Base-by-base conservation (phyloP, 2,797 vertebrate species). In the Mus spretus region DNA sequence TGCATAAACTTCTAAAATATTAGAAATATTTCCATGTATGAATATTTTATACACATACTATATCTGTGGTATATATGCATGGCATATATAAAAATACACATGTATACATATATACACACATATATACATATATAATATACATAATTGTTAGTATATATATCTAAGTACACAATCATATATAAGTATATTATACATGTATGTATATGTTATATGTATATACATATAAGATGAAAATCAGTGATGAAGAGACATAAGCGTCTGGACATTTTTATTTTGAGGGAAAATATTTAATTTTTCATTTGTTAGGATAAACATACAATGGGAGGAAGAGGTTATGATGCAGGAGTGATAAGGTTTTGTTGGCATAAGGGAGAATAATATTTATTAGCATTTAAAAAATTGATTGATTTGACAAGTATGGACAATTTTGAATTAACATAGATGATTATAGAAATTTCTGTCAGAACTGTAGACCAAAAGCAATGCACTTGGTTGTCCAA, bases 381-480 rank as follows among this genome's bases (percentile, higher is more conserved):
- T 59, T 37, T 55, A 74, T 72, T 22, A 90, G 31, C 4, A 59
- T 47, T 87, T 57, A 74, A 53, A 37, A 78, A 61, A 87, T 80
- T n/a, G 2, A 28, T 95, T 91, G 40, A 80, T 31, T 75, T 70
- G 28, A 59, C 28, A 37, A 96, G 34, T 61, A 37, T 61, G 53
- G 6, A 44, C 37, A 70, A 44, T 90, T 94, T 96, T 84, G 12
- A 89, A 67, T 92, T 75, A 93, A n/a, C 44, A 93, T 44, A 93
- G 34, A 67, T 75, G 57, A 55, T 37, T 17, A 24, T 55, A 63
- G 2, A 94, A 88, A 84, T 37, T 81, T 53, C 80, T 65, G 61
- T 5, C 28, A 93, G 34, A 90, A n/a, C 63, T 93, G 53, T 84
- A 9, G 63, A 89, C 22, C 63, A 72, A 96, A 95, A 93, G 31